These are phyloP conservation scores for Choristoneura fumiferana DNA, from an alignment of 1,140 invertebrate species.

Conservation along the genomic window DNA sequence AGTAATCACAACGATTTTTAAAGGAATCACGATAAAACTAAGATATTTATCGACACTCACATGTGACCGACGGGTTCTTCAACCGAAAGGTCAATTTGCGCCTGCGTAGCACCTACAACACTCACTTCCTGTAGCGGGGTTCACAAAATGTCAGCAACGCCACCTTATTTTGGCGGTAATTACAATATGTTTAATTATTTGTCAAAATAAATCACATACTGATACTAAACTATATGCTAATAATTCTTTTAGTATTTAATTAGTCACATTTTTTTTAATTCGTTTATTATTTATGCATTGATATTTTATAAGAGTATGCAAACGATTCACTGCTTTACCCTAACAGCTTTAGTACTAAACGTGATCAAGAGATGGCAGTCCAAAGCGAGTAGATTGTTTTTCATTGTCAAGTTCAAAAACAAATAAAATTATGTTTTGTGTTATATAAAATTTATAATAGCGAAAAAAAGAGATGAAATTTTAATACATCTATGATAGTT, in stretches of 20 bases:
- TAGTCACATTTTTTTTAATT: too few relatives aligned
- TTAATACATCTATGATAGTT: too few relatives aligned
- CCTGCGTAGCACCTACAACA: conserved; percentile 78
- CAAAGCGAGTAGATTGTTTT: neutral
- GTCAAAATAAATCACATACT: neutral
- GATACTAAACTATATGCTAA: too few relatives aligned
- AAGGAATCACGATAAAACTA: conserved; percentile 69
- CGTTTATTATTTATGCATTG: too few relatives aligned
- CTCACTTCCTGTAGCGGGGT: conserved; percentile 77
- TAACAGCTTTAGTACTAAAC: neutral
- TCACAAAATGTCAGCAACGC: conserved; percentile 64
- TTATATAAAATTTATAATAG: too few relatives aligned
- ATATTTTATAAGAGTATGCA: too few relatives aligned
- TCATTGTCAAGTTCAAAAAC: conserved; percentile 8
- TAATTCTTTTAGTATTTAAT: too few relatives aligned
- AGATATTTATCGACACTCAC: conserved; percentile 79
- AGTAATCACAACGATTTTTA: conserved; percentile 63
- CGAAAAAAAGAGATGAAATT: too few relatives aligned
- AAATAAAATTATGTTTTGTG: neutral
- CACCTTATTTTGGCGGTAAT: conserved; percentile 55
- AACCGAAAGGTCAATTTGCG: conserved; percentile 79
- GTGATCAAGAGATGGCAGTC: neutral
- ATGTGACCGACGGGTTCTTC: conserved; percentile 79
- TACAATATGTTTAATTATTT: conserved; percentile 22
- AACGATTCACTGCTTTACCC: neutral